Evolutionary conservation across 2,888 invertebrate genomes (phyloP), one percentile per base, ranked within the genome.

Genomic region (Aphidoletes aphidimyza): DNA sequence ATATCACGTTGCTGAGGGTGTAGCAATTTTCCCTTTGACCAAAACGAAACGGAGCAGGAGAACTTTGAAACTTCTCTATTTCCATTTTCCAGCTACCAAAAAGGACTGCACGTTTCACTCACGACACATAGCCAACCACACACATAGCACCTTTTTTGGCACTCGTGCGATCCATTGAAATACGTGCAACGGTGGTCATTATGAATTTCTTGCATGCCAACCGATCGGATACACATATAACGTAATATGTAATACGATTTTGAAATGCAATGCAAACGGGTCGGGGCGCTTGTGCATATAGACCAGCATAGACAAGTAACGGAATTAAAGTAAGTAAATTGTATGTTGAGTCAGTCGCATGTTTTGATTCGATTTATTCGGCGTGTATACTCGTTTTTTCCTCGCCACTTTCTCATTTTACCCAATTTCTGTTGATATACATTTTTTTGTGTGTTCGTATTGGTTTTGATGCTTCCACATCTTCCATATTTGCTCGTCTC

Each of bases 111-210:
- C 69, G 69, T 69, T 69, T 69, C 26, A 26, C 30, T 69, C 11
- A 39, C 26, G 34, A 69, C 69, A 30, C 69, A 69, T 69, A 30
- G 69, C 11, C n/a, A 69, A 69, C 69, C 69, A n/a, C 69, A 69
- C 69, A n/a, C 69, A 69, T 69, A 69, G 30, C 69, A 69, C 69
- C 69, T 69, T 69, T n/a, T 69, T 69, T 69, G 69, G 69, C 69
- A 69, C 69, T 69, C 69, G 69, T 69, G 69, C 69, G 30, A 69
- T 2, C 30, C 69, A 30, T 69, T 17, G 9, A 34, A 69, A 54
- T 54, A 54, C 22, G 22, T 30, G 69, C 9, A 30, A 9, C 26
- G 30, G 69, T 69, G 69, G 69, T 17, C 34, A 69, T 69, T 69
- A 69, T 69, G 69, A 69, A 69, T 34, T 69, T 69, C 69, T 69